Conservation (phyloP, 2,113 vertebrate genomes). For the Plecturocebus donacophilus region DNA sequence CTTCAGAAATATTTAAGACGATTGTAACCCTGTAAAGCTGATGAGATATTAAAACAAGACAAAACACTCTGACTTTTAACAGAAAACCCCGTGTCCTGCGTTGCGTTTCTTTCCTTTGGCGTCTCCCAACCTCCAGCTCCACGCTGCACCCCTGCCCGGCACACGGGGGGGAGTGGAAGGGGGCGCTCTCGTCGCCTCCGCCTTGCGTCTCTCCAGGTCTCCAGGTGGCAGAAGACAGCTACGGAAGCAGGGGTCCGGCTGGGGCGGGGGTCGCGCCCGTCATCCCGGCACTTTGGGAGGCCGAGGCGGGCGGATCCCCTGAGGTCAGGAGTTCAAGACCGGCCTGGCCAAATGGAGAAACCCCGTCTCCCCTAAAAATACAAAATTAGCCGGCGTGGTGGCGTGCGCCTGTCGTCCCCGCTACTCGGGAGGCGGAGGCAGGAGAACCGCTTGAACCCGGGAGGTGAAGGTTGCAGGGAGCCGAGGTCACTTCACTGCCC, state of each 20-base stretch:
- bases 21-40: slow-evolving; percentile 89
- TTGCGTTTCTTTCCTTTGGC: background rate
- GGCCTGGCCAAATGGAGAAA: too few relatives aligned
- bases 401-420: accelerated
- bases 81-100: background rate
- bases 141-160: too few relatives aligned
- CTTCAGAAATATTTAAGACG: slow-evolving; percentile 90
- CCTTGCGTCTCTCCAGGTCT: accelerated
- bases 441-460: too few relatives aligned
- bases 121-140: too few relatives aligned
- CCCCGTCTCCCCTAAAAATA: too few relatives aligned
- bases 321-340: too few relatives aligned
- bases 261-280: too few relatives aligned
- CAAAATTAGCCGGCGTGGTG: too few relatives aligned
- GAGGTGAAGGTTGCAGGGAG: too few relatives aligned
- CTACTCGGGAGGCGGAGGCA: too few relatives aligned
- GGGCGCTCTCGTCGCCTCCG: background rate
- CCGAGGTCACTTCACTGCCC: accelerated
- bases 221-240: background rate
- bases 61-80: slow-evolving; percentile 52
- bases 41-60: slow-evolving; percentile 86
- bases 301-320: too few relatives aligned
- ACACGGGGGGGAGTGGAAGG: background rate
- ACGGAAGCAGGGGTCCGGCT: background rate
- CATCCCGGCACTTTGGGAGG: too few relatives aligned